Percentiles rank a stretch among this genome's conserved stretches.
Conservation (phyloP, 2,888 invertebrate genomes). For the Erynnis tages region DNA sequence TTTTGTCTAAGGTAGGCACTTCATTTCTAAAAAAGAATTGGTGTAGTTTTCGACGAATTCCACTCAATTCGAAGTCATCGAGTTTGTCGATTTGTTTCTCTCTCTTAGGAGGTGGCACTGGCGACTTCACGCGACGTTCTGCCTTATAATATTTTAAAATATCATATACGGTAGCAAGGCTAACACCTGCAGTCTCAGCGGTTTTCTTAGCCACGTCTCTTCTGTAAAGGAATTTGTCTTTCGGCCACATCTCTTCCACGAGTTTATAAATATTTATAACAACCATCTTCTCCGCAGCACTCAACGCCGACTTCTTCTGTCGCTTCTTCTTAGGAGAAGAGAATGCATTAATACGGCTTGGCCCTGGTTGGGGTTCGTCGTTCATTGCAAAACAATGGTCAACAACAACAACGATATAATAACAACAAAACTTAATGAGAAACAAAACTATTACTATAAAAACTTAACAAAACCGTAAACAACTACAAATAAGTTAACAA, state of each 20-base stretch:
- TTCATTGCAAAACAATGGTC: not conserved
- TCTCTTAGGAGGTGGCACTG: not conserved
- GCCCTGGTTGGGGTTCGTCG: not conserved
- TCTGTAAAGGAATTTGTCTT: not conserved
- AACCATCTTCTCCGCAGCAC: not conserved
- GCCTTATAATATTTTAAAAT: not conserved
- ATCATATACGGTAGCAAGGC: not conserved
- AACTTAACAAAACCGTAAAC: not conserved
- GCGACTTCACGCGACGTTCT: not conserved
- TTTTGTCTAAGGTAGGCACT: not conserved
- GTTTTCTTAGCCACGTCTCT: not conserved
- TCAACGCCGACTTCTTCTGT: not conserved
- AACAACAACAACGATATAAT: too few species aligned
- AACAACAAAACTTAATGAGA: not conserved
- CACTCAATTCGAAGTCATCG: not conserved
- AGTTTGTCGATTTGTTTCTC: not conserved
- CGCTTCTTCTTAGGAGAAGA: not conserved
- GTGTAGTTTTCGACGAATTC: not conserved
- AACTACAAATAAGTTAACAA: not conserved
- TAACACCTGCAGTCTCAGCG: not conserved
- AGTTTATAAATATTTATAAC: not conserved
- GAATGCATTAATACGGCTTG: not conserved
- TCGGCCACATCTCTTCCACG: constrained; percentile 1
- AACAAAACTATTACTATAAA: not conserved
- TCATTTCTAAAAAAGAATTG: not conserved